Percentiles rank a stretch among this genome's conserved stretches.
These are phyloP conservation scores for Tetanocera ferruginea DNA, from an alignment of 2,888 invertebrate species.

Conservation along the genomic window DNA sequence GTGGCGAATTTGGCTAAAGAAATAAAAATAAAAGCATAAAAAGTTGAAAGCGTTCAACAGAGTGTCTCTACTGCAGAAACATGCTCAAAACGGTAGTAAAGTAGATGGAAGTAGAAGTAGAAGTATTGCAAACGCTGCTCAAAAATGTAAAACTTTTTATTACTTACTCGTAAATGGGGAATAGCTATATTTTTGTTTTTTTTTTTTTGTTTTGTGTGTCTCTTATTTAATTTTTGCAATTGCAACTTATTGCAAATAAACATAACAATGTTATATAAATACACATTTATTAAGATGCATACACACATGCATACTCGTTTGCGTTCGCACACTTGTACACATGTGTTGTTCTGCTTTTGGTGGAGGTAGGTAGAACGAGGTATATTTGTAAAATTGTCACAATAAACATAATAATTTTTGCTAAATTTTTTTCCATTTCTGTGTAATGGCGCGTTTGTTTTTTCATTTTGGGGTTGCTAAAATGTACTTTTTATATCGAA, in stretches of 20 bases:
- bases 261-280: slow-evolving; percentile 60
- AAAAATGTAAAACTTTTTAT: background rate
- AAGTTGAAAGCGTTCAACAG: too few relatives aligned
- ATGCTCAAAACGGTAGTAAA: background rate
- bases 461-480: slow-evolving; percentile 29
- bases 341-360: background rate
- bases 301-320: slow-evolving; percentile 22
- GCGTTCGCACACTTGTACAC: background rate
- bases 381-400: slow-evolving; percentile 37
- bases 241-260: slow-evolving; percentile 58
- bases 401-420: slow-evolving; percentile 43
- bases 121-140: background rate
- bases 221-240: background rate
- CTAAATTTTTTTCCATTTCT: slow-evolving; percentile 5
- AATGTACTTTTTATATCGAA: background rate
- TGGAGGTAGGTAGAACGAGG: background rate
- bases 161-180: background rate
- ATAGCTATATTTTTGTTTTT: background rate
- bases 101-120: background rate
- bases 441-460: slow-evolving; percentile 39
- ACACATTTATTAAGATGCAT: background rate
- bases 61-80: too few relatives aligned
- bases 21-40: too few relatives aligned
- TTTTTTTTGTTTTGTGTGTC: background rate
- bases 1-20: too few relatives aligned